Conservation (phyloP, 2,113 vertebrate genomes). For the Anolis sagrei region DNA sequence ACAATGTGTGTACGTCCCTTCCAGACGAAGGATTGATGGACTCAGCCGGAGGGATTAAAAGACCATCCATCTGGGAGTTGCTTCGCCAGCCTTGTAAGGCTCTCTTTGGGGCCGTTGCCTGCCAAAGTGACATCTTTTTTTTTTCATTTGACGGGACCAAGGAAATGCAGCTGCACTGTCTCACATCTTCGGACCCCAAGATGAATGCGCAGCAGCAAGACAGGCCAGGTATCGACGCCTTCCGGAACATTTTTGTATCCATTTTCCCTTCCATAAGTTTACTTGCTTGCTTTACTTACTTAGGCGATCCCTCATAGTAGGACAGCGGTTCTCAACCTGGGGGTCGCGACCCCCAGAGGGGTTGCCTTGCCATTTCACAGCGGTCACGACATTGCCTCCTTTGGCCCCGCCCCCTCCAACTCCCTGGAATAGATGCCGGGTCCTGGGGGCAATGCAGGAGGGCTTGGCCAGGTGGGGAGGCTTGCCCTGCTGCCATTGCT, state of each 20-base stretch:
- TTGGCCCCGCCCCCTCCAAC: no score
- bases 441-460: no score
- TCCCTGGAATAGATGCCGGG: no score
- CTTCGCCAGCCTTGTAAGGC: constrained; percentile 71
- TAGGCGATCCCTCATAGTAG: no score
- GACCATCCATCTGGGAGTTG: constrained; percentile 56
- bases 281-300: no score
- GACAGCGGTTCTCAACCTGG: no score
- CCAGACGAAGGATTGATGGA: constrained; percentile 65
- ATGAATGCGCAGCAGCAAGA: constrained; percentile 42
- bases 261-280: neutral
- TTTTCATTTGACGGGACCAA: constrained; percentile 11
- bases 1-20: constrained; percentile 34
- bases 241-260: constrained; percentile 38
- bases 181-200: constrained; percentile 37
- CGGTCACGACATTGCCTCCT: no score
- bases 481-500: no score
- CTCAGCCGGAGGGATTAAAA: constrained; percentile 64
- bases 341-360: no score
- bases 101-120: constrained; percentile 50
- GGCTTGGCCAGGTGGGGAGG: no score
- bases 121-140: constrained; percentile 19
- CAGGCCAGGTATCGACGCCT: neutral
- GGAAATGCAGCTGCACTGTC: constrained; percentile 52
- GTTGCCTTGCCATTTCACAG: no score